phyloP scores from a whole-genome alignment of 2,888 invertebrate species.

The Acrocyrtus sp. region DNA sequence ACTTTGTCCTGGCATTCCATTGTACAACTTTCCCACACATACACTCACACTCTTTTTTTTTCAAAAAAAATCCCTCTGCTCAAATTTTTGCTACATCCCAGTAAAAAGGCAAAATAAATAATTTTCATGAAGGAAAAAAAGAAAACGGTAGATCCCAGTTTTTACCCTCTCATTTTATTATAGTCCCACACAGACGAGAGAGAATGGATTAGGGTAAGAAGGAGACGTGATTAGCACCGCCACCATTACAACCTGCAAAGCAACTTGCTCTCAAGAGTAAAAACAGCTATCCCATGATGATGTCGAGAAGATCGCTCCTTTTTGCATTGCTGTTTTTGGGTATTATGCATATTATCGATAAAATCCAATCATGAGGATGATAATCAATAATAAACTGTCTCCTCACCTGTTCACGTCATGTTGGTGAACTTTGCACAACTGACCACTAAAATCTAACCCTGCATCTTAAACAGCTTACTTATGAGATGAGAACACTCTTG shows the following conservation, averaged over 20 bases:
- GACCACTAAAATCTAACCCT: background rate
- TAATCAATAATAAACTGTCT: background rate
- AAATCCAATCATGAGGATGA: background rate
- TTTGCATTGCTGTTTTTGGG: background rate
- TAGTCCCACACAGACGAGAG: slow-evolving; percentile 20
- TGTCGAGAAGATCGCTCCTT: background rate
- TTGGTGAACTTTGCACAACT: no score
- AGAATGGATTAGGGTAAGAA: background rate
- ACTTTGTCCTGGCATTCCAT: background rate
- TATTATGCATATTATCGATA: background rate
- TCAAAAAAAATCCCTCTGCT: no score
- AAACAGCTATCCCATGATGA: background rate
- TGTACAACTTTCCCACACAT: background rate
- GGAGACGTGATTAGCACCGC: background rate
- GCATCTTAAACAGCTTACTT: no score
- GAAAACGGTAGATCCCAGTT: slow-evolving; percentile 23
- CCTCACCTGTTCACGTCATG: background rate
- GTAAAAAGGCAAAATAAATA: no score
- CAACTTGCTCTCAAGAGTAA: background rate
- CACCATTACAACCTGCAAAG: background rate
- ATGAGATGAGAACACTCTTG: no score
- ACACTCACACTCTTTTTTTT: background rate
- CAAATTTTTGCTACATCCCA: no score
- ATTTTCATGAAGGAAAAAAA: slow-evolving; percentile 1
- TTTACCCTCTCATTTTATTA: background rate